Evolutionary conservation across 2,797 vertebrate species (phyloP).

Genomic region (Myotis findleyi): DNA sequence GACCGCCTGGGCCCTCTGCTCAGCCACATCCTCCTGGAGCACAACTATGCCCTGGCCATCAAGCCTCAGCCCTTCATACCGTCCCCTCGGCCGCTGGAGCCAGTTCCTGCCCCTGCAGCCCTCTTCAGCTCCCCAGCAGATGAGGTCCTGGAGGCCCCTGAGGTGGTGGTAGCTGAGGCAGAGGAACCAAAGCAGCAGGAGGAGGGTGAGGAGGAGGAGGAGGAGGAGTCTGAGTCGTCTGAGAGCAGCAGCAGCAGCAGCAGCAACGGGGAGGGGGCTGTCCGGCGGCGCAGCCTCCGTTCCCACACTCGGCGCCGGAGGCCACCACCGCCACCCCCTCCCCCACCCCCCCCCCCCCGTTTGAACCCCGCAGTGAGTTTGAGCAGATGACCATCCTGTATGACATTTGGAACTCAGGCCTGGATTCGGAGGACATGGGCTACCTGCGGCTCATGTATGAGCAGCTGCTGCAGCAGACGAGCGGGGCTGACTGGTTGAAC

Average conservation of each 20-base stretch:
- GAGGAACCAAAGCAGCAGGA: constrained; percentile 83
- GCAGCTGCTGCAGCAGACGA: constrained; percentile 93
- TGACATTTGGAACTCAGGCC: constrained; percentile 96
- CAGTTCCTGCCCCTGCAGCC: constrained; percentile 63
- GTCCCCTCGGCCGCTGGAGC: constrained; percentile 81
- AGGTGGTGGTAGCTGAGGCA: constrained; percentile 93
- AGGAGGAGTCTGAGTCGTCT: constrained; percentile 83
- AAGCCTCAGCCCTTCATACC: constrained; percentile 74
- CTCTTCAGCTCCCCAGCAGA: constrained; percentile 82
- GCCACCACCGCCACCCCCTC: constrained; percentile 65
- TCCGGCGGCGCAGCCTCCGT: constrained; percentile 79
- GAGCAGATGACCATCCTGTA: constrained; percentile 98
- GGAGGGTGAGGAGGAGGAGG: constrained; percentile 89
- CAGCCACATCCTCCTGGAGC: constrained; percentile 90
- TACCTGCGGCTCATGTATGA: constrained; percentile 93
- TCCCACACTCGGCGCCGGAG: constrained; percentile 74
- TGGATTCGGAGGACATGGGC: constrained; percentile 93
- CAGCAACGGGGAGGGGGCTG: constrained; percentile 65
- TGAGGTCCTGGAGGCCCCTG: constrained; percentile 94
- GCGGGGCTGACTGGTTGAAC: constrained; percentile 95
- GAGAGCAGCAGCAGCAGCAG: constrained; percentile 81
- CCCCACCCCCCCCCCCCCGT: constrained; percentile 71
- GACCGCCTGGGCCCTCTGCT: constrained; percentile 88
- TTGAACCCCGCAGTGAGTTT: constrained; percentile 93
- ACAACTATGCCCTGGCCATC: constrained; percentile 93